Percentiles rank a stretch among this genome's conserved stretches.
These are phyloP conservation scores for Gymnarchus niloticus DNA, from an alignment of 2,113 vertebrate genomes.

Conservation along the genomic window DNA sequence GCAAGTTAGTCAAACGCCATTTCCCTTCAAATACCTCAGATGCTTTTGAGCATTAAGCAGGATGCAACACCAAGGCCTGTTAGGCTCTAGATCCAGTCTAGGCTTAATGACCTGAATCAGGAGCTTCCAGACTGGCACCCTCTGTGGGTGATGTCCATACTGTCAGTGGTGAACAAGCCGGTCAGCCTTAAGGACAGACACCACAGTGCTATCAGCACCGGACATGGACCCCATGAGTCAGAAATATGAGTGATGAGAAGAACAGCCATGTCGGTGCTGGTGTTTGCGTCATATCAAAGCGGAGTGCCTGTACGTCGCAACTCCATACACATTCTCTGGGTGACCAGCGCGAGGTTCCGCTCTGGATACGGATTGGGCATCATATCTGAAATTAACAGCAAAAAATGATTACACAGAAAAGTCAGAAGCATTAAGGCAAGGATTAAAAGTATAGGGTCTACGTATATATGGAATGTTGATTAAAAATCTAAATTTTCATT, in stretches of 20 bases:
- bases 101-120: constrained; percentile 9
- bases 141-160: background rate
- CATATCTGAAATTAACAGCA: background rate
- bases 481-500: background rate
- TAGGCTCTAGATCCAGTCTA: background rate
- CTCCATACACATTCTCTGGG: background rate
- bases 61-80: background rate
- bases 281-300: background rate
- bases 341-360: background rate
- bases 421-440: background rate
- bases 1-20: constrained; percentile 13
- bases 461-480: background rate
- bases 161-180: background rate
- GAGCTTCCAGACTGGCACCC: background rate
- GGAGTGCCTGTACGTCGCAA: background rate
- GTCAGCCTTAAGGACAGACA: background rate
- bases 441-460: background rate
- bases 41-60: background rate
- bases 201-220: background rate
- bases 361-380: background rate
- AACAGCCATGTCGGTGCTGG: background rate
- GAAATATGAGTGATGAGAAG: background rate
- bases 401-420: background rate
- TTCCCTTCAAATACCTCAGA: constrained; percentile 15
- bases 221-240: background rate